Evolutionary conservation across 2,113 vertebrate species (phyloP).

Genomic region (Nerophis lumbriciformis): DNA sequence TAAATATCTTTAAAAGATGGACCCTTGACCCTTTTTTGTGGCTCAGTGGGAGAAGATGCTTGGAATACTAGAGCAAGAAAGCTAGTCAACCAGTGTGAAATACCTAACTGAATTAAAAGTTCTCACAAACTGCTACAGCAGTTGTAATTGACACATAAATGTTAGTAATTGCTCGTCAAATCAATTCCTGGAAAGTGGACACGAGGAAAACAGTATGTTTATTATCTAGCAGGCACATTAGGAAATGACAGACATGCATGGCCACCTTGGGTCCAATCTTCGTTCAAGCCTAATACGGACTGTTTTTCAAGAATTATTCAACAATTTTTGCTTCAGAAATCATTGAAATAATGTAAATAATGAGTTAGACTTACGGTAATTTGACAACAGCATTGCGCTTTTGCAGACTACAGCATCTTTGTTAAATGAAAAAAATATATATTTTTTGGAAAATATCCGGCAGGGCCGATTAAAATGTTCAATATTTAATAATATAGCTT

Average conservation of each 20-base stretch:
- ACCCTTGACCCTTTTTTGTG: neutral
- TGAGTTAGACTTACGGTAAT: too few relatives aligned
- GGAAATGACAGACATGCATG: neutral
- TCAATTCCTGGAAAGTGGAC: slow-evolving; percentile 25
- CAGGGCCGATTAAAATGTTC: too few relatives aligned
- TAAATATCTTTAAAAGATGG: neutral
- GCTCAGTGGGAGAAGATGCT: neutral
- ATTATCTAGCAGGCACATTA: neutral
- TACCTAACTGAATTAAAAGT: slow-evolving; percentile 59
- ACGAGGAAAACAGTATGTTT: slow-evolving; percentile 6
- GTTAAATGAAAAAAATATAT: too few relatives aligned
- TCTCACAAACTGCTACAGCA: slow-evolving; percentile 20
- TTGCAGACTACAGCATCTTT: too few relatives aligned
- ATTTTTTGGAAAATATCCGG: too few relatives aligned
- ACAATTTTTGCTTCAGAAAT: too few relatives aligned
- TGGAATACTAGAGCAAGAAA: slow-evolving; percentile 19
- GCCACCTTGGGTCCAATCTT: neutral
- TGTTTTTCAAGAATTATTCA: too few relatives aligned
- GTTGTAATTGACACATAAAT: slow-evolving; percentile 6
- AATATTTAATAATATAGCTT: too few relatives aligned
- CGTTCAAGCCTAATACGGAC: too few relatives aligned
- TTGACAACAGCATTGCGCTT: too few relatives aligned
- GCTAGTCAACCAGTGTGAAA: slow-evolving; percentile 59
- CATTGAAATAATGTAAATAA: too few relatives aligned
- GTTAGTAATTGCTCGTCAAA: slow-evolving; percentile 20